Evolutionary conservation across 1,140 invertebrate species (phyloP), one percentile per base, ranked within the genome.

Genomic region (Bilobella aurantiaca): DNA sequence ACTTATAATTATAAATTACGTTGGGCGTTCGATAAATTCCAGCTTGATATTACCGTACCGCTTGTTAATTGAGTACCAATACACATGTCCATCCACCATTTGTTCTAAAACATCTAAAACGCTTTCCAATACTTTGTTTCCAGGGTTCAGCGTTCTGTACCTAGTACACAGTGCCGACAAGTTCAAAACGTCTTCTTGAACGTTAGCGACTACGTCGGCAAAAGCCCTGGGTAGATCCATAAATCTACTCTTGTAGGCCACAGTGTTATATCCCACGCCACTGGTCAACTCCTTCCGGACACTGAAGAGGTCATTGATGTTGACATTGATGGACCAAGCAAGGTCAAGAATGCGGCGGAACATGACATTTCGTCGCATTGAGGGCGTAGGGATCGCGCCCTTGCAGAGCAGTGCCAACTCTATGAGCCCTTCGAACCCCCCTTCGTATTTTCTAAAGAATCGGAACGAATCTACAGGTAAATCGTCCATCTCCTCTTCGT

Each of bases 301-400:
- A 8, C 49, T 25, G 23, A 56, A 56, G 12, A 56, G 49, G 49
- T 56, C 49, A 56, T 56, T 56, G 49, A 56, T 23, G 21, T 56
- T n/a, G 5, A 25, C 49, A n/a, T 5, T 12, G 21, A 56, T 56
- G 14, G 49, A n/a, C 14, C 49, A 56, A 56, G 49, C 49, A 56
- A 56, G 49, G 5, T 56, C 49, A 12, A 56, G 5, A 25, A 56
- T 25, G 21, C 49, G 49, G 5, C 21, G 5, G 25, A 56, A 56
- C 8, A 56, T 12, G 8, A 56, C 14, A 56, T 56, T 56, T 56
- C 23, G 5, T 23, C 25, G 12, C 49, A 56, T 56, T 8, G 5
- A 12, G 12, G 12, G 14, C 3, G 49, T 14, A 56, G 25, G 49
- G 23, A 25, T 56, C 5, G 25, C 25, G 14, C 49, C 49, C 8